phyloP scores from a whole-genome alignment of 1,140 invertebrate genomes.

The Drosophila sproati region DNA sequence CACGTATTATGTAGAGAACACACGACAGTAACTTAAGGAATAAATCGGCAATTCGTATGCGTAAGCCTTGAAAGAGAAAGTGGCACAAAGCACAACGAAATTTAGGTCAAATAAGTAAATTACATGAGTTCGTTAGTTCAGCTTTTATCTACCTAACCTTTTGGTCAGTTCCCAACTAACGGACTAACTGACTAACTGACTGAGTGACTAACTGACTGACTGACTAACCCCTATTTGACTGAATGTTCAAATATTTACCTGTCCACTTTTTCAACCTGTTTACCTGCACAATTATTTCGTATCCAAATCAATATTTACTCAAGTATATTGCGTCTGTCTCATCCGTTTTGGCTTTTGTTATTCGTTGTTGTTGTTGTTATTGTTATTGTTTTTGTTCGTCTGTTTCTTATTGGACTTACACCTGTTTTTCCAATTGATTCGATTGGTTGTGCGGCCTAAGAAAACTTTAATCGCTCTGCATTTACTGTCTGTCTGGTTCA shows the following conservation, averaged over 20 bases:
- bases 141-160: constrained; percentile 7
- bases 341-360: constrained; percentile 38
- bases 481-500: constrained; percentile 2
- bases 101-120: constrained; percentile 68
- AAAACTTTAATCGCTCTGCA: constrained; percentile 42
- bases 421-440: constrained; percentile 30
- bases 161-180: constrained; percentile 19
- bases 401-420: constrained; percentile 8
- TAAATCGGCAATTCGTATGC: constrained; percentile 98
- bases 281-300: constrained; percentile 72
- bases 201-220: not conserved
- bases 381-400: not conserved
- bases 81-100: constrained; percentile 28
- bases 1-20: constrained; percentile 97
- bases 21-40: constrained; percentile 98
- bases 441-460: constrained; percentile 30
- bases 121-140: constrained; percentile 38
- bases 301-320: constrained; percentile 75
- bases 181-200: not conserved
- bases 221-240: constrained; percentile 8
- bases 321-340: constrained; percentile 66
- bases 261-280: constrained; percentile 29
- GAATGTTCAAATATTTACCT: constrained; percentile 50
- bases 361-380: not conserved
- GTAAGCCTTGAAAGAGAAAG: constrained; percentile 89